Conservation (phyloP, 2,888 invertebrate genomes). For the Leptopterna dolabrata region DNA sequence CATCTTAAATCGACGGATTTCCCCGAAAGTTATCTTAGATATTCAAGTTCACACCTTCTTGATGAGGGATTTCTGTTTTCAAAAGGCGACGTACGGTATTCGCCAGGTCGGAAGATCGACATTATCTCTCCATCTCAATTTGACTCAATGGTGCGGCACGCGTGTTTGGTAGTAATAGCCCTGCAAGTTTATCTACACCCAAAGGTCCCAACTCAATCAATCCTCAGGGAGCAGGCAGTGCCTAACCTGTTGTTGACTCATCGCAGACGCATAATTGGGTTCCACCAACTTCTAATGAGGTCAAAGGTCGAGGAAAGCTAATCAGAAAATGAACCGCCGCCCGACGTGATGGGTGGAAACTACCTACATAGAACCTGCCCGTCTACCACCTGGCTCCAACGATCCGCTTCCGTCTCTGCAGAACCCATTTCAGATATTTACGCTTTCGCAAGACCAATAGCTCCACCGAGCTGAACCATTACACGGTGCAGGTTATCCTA, state of each 20-base stretch:
- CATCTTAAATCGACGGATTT: no score
- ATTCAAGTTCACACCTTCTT: no score
- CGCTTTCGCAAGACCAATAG: neutral
- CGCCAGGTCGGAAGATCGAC: no score
- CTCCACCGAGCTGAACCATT: neutral
- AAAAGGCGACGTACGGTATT: no score
- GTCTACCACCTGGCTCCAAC: neutral
- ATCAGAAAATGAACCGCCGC: neutral
- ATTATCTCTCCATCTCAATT: no score
- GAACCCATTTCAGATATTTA: neutral
- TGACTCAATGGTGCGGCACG: no score
- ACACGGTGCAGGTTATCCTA: neutral
- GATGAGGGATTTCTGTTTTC: no score
- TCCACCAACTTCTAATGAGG: neutral
- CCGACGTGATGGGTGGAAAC: neutral
- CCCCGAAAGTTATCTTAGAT: no score
- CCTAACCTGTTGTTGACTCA: neutral
- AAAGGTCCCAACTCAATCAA: neutral
- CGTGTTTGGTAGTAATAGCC: no score
- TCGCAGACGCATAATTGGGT: neutral
- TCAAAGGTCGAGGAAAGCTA: neutral
- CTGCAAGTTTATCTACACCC: no score
- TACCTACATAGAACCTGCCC: neutral
- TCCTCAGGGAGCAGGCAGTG: neutral
- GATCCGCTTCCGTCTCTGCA: neutral